These are phyloP conservation scores for Epinephelus malabaricus DNA, from an alignment of 2,797 vertebrate species.

Conservation along the genomic window DNA sequence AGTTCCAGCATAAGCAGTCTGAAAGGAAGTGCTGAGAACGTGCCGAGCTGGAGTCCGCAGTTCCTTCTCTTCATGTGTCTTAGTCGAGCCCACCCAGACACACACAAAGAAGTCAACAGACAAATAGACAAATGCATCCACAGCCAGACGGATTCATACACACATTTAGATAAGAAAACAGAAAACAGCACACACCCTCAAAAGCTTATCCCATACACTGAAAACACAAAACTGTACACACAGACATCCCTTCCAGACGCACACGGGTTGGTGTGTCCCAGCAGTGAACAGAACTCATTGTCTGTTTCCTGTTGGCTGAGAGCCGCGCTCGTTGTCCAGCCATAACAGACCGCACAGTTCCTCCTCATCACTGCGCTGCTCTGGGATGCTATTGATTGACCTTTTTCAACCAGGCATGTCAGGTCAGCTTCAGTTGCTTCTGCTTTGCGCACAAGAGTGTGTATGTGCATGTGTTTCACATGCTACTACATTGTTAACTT, in stretches of 20 bases:
- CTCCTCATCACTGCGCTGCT: constrained; percentile 35
- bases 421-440: constrained; percentile 34
- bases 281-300: constrained; percentile 34
- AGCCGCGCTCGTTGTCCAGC: constrained; percentile 44
- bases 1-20: constrained; percentile 43
- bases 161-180: constrained; percentile 44
- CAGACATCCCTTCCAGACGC: constrained; percentile 66
- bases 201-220: constrained; percentile 30
- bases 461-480: not conserved
- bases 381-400: constrained; percentile 61
- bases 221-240: constrained; percentile 55
- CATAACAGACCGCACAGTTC: constrained; percentile 66
- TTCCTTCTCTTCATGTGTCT: constrained; percentile 34
- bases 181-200: constrained; percentile 23
- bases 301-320: constrained; percentile 70
- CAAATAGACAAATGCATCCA: constrained; percentile 52
- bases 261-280: constrained; percentile 40
- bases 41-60: constrained; percentile 22
- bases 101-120: constrained; percentile 20
- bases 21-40: constrained; percentile 47
- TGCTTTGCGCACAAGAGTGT: not conserved
- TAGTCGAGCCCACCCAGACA: not conserved
- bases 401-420: constrained; percentile 40
- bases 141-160: constrained; percentile 48
- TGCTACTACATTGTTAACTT: not conserved